Evolutionary conservation across 1,140 invertebrate species (phyloP).

Genomic region (Tenebrio molitor): DNA sequence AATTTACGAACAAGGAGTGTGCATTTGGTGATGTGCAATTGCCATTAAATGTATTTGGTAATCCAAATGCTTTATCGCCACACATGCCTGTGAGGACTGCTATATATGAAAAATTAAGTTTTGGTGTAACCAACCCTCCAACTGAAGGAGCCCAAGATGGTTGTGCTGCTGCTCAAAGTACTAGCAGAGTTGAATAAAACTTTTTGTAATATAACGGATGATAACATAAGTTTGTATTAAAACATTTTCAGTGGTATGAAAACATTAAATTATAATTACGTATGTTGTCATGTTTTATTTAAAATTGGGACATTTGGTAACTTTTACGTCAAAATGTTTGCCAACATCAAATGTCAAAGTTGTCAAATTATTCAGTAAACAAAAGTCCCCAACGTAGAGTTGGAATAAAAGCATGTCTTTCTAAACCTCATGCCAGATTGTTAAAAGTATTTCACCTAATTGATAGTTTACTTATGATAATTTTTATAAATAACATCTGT

Average conservation of each 20-base stretch:
- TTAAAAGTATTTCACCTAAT: slow-evolving; percentile 23
- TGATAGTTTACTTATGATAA: slow-evolving; percentile 54
- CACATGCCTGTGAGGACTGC: slow-evolving; percentile 61
- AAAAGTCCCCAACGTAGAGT: slow-evolving; percentile 7
- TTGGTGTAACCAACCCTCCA: slow-evolving; percentile 42
- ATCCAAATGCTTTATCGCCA: slow-evolving; percentile 63
- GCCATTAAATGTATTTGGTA: slow-evolving; percentile 63
- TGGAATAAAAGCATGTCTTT: slow-evolving; percentile 14
- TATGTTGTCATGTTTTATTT: neutral
- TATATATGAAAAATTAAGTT: slow-evolving; percentile 62
- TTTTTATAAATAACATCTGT: slow-evolving; percentile 48
- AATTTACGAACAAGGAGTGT: slow-evolving; percentile 82
- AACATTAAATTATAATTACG: slow-evolving; percentile 2
- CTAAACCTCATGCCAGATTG: slow-evolving; percentile 25
- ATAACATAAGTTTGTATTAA: slow-evolving; percentile 14
- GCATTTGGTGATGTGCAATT: slow-evolving; percentile 74
- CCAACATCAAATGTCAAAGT: neutral
- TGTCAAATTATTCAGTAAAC: neutral
- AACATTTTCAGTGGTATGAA: slow-evolving; percentile 11
- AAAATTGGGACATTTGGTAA: slow-evolving; percentile 14
- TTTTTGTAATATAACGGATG: neutral
- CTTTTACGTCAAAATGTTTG: slow-evolving; percentile 3
- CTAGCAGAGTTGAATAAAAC: slow-evolving; percentile 4
- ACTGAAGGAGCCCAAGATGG: slow-evolving; percentile 5
- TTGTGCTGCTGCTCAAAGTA: neutral